Evolutionary conservation across 2,113 vertebrate genomes (phyloP).

Genomic region (Corvus hawaiiensis): DNA sequence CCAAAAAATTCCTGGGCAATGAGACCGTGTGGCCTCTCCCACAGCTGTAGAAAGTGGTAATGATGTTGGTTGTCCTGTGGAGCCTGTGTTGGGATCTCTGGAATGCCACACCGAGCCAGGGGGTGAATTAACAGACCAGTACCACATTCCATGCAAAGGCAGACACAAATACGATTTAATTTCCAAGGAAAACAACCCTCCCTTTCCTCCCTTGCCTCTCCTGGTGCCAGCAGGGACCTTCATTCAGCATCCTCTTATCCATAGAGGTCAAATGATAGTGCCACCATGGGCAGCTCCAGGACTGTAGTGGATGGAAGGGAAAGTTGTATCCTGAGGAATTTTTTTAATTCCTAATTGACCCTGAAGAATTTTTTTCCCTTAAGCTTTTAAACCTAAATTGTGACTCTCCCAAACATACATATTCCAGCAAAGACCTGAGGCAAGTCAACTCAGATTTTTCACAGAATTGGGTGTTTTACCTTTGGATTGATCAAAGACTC

Average conservation of each 20-base stretch:
- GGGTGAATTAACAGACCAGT: no score
- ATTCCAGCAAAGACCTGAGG: not conserved
- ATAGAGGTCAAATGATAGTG: rapidly evolving
- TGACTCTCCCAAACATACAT: not conserved
- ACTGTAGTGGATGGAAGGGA: not conserved
- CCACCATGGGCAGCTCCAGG: not conserved
- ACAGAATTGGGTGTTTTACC: not conserved
- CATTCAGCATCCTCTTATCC: not conserved
- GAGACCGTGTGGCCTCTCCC: rapidly evolving
- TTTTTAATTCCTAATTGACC: not conserved
- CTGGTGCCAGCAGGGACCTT: not conserved
- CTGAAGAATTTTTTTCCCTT: not conserved
- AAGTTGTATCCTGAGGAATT: not conserved
- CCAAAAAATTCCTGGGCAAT: not conserved
- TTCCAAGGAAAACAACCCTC: not conserved
- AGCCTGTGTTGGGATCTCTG: not conserved
- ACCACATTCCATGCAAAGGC: rapidly evolving
- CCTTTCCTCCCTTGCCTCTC: not conserved
- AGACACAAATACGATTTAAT: not conserved
- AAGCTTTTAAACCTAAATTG: not conserved
- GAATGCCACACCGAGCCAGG: not conserved
- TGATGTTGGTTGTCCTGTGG: not conserved
- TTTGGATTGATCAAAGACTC: not conserved
- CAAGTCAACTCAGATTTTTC: not conserved
- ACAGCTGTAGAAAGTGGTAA: not conserved